Percentiles rank a stretch among this genome's conserved stretches.
phyloP scores from a whole-genome alignment of 1,140 invertebrate genomes.

The Acromyrmex heyeri region DNA sequence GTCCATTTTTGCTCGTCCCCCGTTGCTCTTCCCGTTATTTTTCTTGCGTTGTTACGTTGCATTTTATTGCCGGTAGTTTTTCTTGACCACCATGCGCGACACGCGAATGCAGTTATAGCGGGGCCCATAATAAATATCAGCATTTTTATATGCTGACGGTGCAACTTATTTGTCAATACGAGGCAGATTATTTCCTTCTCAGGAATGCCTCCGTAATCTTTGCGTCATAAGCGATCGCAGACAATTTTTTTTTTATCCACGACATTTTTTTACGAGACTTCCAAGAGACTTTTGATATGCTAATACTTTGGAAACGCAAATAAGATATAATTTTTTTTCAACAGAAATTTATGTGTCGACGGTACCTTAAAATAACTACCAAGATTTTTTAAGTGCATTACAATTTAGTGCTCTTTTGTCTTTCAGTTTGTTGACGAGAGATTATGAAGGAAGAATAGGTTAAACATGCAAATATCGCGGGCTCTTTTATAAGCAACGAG shows the following conservation, averaged over 20 bases:
- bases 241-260: not conserved
- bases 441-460: conserved; percentile 26
- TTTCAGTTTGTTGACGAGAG: conserved; percentile 25
- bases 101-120: conserved; percentile 39
- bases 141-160: not conserved
- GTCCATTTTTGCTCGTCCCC: conserved; percentile 32
- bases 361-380: not conserved
- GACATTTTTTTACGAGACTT: not conserved
- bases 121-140: conserved; percentile 24
- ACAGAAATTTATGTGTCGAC: not conserved
- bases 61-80: conserved; percentile 44
- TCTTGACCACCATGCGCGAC: conserved; percentile 18
- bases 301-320: not conserved
- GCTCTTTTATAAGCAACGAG: conserved; percentile 40
- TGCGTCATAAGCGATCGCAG: not conserved
- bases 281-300: not conserved
- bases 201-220: not conserved
- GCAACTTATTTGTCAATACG: conserved; percentile 14
- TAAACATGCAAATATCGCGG: conserved; percentile 46
- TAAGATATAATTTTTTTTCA: not conserved
- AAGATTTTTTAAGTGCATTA: conserved; percentile 17
- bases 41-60: conserved; percentile 54
- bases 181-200: not conserved
- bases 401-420: conserved; percentile 5
- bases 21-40: conserved; percentile 54